Evolutionary conservation across 2,113 vertebrate genomes (phyloP), one percentile per base, ranked within the genome.

Genomic region (Leucosticte australis): DNA sequence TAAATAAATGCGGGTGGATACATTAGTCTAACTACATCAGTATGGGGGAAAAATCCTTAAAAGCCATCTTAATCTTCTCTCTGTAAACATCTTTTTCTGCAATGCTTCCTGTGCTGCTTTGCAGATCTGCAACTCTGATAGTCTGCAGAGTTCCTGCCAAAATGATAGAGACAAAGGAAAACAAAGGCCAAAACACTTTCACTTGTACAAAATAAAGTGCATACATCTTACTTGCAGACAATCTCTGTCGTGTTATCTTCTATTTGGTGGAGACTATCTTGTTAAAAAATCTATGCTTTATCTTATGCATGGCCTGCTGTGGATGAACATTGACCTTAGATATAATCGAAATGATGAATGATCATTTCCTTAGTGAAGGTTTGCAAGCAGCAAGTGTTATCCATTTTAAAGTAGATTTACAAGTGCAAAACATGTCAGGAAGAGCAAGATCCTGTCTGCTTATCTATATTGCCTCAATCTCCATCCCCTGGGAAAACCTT

Each of bases 221-320:
- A 78, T 41, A 30, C 6, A 47, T 75, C 60, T 82, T 87, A 41
- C 37, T 75, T 87, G 73, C 15, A 64, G 57, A 83, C 20, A 71
- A 41, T 53, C 30, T 71, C 22, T 84, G 6, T 19, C 57, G 18
- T 21, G 27, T 60, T 95, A 68, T 42, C 57, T 87, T 79, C 19
- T 73, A 49, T 65, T 62, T 91, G 63, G 19, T 73, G 8, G 30
- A 78, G 15, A 53, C 15, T 60, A 78, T 63, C 83, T 81, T 64
- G 39, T 35, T 55, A 39, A 97, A 95, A 81, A 42, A 84, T 94
- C 83, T 94, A 13, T 89, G n/a, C 20, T 46, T 94, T 95, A 82
- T 75, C 69, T 89, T 84, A 56, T 46, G 16, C 37, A 41, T 65
- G 35, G 39, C 28, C 37, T 79, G 7, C n/a, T 15, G 0, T 68